Base-by-base conservation (phyloP, 1,140 invertebrate species). In the Maconellicoccus hirsutus region DNA sequence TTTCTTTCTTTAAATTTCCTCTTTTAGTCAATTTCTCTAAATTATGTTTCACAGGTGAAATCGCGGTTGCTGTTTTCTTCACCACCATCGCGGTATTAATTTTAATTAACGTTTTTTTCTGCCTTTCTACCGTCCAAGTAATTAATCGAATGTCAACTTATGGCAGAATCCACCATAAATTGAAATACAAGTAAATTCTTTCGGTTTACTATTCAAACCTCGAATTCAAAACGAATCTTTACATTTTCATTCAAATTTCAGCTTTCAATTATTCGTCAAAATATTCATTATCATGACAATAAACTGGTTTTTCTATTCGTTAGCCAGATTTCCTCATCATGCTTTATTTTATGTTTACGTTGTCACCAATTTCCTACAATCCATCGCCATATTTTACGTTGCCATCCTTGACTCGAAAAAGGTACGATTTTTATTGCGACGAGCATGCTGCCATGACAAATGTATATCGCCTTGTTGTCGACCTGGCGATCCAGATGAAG, bases 91-190 rank as follows among this genome's bases (percentile, higher is more conserved):
- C 86, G 0, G 90, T 89, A 75, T 89, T 86, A 6, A 84, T 92
- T 69, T 77, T 92, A 29, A 83, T 90, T 39, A 86, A 92, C 77
- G 79, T 92, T 71, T 91, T 88, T 75, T 91, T 92, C 75, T 88
- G 88, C 74, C 79, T 87, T 16, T 89, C 88, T 4, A 93, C 90
- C 3, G 80, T 86, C n/a, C 88, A 88, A 76, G 84, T 87, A 10
- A 89, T 92, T 38, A 89, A 87, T 75, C 81, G 86, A 73, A 87
- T 90, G 82, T 87, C 86, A 75, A 88, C 88, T 7, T 92, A 91
- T 78, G 90, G 90, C 10, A 82, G 89, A 74, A 92, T 93, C 75
- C 89, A 92, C 75, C 88, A 91, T 75, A 92, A 92, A 79, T 83
- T 92, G 71, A 89, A 90, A 78, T 89, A 89, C 77, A 87, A 85